Evolutionary conservation across 2,888 invertebrate genomes (phyloP).

Genomic region (Drosophila monieri): DNA sequence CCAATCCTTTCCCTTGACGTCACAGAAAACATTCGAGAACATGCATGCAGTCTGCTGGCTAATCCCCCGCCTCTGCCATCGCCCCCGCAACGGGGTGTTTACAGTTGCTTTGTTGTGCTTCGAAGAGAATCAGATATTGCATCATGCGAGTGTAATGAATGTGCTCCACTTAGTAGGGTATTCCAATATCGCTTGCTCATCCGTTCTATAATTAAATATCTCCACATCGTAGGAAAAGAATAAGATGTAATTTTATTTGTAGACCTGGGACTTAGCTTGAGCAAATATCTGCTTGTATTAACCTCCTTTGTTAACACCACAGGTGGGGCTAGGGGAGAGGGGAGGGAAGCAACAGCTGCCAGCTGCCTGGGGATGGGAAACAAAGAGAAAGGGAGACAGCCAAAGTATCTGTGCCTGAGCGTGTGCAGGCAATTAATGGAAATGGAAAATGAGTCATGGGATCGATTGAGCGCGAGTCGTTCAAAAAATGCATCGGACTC

Average conservation of each 20-base stretch:
- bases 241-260: no score
- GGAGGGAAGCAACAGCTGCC: constrained; percentile 22
- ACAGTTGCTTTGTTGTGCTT: constrained; percentile 32
- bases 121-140: constrained; percentile 24
- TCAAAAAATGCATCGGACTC: constrained; percentile 30
- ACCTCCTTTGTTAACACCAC: constrained; percentile 4
- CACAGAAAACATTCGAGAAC: constrained; percentile 35
- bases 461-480: constrained; percentile 30
- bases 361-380: constrained; percentile 13
- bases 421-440: constrained; percentile 41
- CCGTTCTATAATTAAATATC: not conserved
- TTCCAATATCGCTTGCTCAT: constrained; percentile 8
- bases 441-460: constrained; percentile 33
- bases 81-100: constrained; percentile 17
- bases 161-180: constrained; percentile 28
- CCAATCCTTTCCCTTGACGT: constrained; percentile 31
- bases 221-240: not conserved
- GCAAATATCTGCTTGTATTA: not conserved
- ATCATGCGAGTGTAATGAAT: constrained; percentile 29
- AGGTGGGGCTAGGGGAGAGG: not conserved
- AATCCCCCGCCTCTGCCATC: constrained; percentile 14
- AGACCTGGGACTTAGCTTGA: not conserved
- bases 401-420: constrained; percentile 38
- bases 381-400: constrained; percentile 24
- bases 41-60: constrained; percentile 24